phyloP scores from a whole-genome alignment of 2,888 invertebrate species.

The Megaustenia siamemsis region DNA sequence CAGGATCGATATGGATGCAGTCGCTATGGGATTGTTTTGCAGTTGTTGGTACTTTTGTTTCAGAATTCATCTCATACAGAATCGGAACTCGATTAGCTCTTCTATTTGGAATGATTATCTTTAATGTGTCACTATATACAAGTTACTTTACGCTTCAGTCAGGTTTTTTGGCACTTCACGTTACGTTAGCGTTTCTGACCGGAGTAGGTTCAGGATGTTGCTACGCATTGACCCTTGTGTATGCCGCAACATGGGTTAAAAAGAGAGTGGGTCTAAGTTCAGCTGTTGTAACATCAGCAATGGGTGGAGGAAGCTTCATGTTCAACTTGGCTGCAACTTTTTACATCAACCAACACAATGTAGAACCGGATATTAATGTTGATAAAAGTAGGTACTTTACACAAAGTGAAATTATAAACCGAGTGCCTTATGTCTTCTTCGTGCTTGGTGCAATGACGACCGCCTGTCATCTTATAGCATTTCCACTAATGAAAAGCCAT shows the following conservation, averaged over 20 bases:
- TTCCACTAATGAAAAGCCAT: constrained; percentile 10
- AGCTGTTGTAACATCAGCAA: not conserved
- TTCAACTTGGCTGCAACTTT: constrained; percentile 9
- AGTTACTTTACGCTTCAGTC: constrained; percentile 17
- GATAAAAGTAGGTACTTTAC: constrained; percentile 22
- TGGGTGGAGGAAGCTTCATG: constrained; percentile 16
- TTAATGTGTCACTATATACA: not conserved
- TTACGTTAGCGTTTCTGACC: not conserved
- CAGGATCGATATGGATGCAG: constrained; percentile 16
- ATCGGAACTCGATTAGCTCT: constrained; percentile 10
- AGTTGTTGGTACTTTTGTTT: not conserved
- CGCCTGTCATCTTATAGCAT: not conserved
- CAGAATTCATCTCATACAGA: not conserved
- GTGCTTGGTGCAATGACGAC: not conserved
- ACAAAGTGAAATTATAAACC: not conserved
- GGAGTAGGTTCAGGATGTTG: not conserved
- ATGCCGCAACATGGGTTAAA: not conserved
- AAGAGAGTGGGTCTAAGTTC: not conserved
- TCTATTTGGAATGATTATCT: not conserved
- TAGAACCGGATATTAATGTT: not conserved
- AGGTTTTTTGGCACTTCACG: constrained; percentile 11
- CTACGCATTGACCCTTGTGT: not conserved
- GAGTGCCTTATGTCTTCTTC: constrained; percentile 17
- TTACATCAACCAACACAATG: constrained; percentile 11
- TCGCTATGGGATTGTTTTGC: not conserved